phyloP scores from a whole-genome alignment of 2,797 vertebrate species.

The Tangara arthus region DNA sequence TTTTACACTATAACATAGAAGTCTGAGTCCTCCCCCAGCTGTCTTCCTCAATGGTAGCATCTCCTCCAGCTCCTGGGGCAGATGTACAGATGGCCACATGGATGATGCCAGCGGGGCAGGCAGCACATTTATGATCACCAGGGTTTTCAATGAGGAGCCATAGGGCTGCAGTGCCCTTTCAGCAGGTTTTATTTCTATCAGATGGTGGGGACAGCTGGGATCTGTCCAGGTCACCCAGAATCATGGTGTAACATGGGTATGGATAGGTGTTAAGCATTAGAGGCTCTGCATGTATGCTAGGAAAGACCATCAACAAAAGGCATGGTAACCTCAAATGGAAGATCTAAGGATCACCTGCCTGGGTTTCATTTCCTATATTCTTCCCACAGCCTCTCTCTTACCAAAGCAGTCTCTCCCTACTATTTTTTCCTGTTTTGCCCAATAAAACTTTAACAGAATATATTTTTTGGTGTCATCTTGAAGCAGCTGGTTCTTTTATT shows the following conservation, averaged over 20 bases:
- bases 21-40: fast-evolving
- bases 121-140: fast-evolving
- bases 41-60: background rate
- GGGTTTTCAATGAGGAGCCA: background rate
- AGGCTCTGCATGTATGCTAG: background rate
- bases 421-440: background rate
- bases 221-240: background rate
- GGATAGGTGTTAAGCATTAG: background rate
- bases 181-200: fast-evolving
- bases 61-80: background rate
- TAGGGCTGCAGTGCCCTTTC: background rate
- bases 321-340: background rate
- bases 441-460: background rate
- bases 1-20: background rate
- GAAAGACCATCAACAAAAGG: background rate
- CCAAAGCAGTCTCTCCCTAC: background rate
- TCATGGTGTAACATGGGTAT: fast-evolving
- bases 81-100: too few species aligned
- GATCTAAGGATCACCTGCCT: background rate
- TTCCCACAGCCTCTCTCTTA: background rate
- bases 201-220: fast-evolving
- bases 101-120: background rate
- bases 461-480: background rate
- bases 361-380: background rate
- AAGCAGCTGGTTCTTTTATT: background rate